Evolutionary conservation across 2,888 invertebrate genomes (phyloP).

Genomic region (Drosophila mulleri): DNA sequence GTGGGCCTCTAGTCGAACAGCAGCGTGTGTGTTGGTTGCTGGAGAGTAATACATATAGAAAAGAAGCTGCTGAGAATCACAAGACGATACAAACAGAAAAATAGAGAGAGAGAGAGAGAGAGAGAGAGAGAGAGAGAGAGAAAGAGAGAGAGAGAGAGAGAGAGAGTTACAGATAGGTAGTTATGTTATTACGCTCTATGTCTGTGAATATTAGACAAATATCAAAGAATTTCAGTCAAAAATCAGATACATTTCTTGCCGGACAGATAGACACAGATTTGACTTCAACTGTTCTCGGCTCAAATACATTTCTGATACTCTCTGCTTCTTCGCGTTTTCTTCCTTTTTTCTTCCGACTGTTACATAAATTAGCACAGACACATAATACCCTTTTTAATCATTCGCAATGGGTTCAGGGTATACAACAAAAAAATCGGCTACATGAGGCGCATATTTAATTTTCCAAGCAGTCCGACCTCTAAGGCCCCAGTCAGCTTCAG

Average conservation of each 20-base stretch:
- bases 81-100: too few species aligned
- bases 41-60: too few species aligned
- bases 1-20: too few species aligned
- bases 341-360: background rate
- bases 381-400: conserved; percentile 8
- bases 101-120: too few species aligned
- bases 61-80: too few species aligned
- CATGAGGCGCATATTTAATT: conserved; percentile 79
- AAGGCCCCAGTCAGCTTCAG: background rate
- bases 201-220: too few species aligned
- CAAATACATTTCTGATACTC: background rate
- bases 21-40: too few species aligned
- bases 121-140: too few species aligned
- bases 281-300: background rate
- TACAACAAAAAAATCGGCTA: conserved; percentile 48
- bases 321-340: background rate
- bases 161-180: too few species aligned
- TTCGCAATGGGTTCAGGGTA: conserved; percentile 9
- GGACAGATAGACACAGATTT: background rate
- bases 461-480: conserved; percentile 25
- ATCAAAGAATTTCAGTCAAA: background rate
- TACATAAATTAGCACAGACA: background rate
- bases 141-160: too few species aligned
- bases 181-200: too few species aligned
- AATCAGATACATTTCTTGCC: background rate